Evolutionary conservation across 2,888 invertebrate species (phyloP).

Genomic region (Auanema sp.): DNA sequence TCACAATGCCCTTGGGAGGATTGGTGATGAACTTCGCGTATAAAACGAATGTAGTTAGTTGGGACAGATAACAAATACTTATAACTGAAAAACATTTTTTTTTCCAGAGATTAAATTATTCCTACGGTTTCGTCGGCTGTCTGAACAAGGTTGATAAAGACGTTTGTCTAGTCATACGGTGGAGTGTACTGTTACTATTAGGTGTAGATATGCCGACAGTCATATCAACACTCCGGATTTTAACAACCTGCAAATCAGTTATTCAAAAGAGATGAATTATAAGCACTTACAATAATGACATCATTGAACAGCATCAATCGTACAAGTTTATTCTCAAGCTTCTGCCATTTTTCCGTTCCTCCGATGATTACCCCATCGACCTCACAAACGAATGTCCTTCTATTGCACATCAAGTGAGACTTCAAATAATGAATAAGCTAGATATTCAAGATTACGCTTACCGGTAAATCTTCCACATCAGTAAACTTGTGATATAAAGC

Average conservation of each 20-base stretch:
- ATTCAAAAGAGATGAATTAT: neutral
- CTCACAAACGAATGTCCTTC: conserved; percentile 14
- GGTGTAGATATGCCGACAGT: neutral
- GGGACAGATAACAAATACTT: neutral
- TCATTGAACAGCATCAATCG: conserved; percentile 91
- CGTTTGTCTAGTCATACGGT: conserved; percentile 8
- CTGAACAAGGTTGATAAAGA: conserved; percentile 15
- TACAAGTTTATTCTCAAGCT: conserved; percentile 81
- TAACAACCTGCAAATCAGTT: conserved; percentile 10
- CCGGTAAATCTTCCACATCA: conserved; percentile 95
- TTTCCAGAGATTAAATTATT: neutral
- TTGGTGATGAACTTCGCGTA: neutral
- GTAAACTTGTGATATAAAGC: conserved; percentile 95
- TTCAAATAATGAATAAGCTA: conserved; percentile 1
- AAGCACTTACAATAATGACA: conserved; percentile 79
- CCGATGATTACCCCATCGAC: conserved; percentile 12
- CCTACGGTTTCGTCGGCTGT: conserved; percentile 13
- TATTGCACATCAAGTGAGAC: conserved; percentile 60
- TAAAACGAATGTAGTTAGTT: neutral
- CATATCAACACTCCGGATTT: conserved; percentile 9
- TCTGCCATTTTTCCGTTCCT: conserved; percentile 13
- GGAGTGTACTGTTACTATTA: conserved; percentile 3
- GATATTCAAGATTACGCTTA: conserved; percentile 64
- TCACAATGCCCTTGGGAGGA: neutral
- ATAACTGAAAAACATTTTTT: neutral